Evolutionary conservation across 2,113 vertebrate genomes (phyloP).

Genomic region (Ammodytes dubius): DNA sequence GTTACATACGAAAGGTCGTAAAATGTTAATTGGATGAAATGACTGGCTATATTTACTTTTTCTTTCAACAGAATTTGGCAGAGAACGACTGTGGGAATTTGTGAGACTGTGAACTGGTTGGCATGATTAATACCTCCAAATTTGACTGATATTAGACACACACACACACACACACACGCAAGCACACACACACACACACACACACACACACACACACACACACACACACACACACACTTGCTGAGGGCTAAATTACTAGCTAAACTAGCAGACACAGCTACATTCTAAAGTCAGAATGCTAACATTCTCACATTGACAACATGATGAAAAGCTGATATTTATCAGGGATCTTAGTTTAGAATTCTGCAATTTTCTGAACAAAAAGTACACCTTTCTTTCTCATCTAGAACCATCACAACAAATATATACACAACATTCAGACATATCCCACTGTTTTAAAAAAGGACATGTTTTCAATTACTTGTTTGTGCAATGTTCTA

Average conservation of each 20-base stretch:
- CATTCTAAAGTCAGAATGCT: too few species aligned
- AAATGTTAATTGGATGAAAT: constrained; percentile 18
- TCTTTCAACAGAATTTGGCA: not conserved
- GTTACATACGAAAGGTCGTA: constrained; percentile 13
- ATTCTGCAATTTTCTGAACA: not conserved
- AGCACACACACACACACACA: too few species aligned
- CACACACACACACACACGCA: too few species aligned
- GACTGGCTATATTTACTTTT: constrained; percentile 1
- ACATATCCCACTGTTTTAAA: not conserved
- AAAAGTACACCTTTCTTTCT: not conserved
- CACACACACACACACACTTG: not conserved
- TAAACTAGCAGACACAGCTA: too few species aligned
- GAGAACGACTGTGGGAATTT: not conserved
- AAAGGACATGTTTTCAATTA: too few species aligned
- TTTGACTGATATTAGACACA: not conserved
- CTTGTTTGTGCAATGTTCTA: not conserved
- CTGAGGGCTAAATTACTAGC: too few species aligned
- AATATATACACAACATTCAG: not conserved
- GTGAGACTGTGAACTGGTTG: not conserved
- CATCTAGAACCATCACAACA: not conserved
- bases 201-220: not conserved
- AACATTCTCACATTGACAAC: too few species aligned
- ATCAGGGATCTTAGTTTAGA: too few species aligned
- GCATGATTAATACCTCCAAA: not conserved
- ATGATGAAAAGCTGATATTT: too few species aligned